Evolutionary conservation across 1,140 invertebrate genomes (phyloP), one percentile per base, ranked within the genome.

Genomic region (Heliconius congener): DNA sequence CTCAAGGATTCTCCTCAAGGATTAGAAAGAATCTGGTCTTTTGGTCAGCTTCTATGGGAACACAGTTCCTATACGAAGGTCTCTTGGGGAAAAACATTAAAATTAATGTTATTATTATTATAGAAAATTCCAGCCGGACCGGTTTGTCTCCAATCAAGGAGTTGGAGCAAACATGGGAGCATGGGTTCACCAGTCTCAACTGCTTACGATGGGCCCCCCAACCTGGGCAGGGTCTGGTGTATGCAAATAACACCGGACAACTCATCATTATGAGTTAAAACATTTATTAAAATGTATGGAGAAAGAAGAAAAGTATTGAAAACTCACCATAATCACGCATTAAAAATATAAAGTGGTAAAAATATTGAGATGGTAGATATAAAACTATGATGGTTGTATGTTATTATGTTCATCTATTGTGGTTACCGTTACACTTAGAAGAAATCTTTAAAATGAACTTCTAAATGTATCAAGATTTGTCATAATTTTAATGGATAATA

Each of bases 191-290:
- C 75, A 97, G 96, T 89, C 94, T 98, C 13, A 98, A 98, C 95
- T 98, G 97, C 83, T 97, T 98, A 46, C 95, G 97, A 74, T 98
- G 97, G 97, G 95, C 97, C 23, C 97, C 97, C 0, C 95, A 96
- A 39, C 95, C 97, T 18, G 98, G 98, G 0, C 97, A 98, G 89
- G 98, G 97, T 1, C 95, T 98, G 73, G 97, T 98, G 46, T 98
- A 98, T 92, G 97, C 97, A 3, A 98, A 98, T 60, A 98, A 97
- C 86, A 97, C 96, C 66, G 98, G 98, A 73, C 96, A 97, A 87
- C 95, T 98, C 16, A 96, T 96, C 84, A 96, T 98, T 81, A 78
- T 39, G 39, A 70, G 37, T 71, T 55, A 72, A 72, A 27, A 27
- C n/a, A 19, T 52, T 46, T 16, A 46, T 46, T 46, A 46, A 46